Percentiles rank a stretch among this genome's conserved stretches.
These are phyloP conservation scores for Athetis lepigone DNA, from an alignment of 2,888 invertebrate genomes.

Conservation along the genomic window DNA sequence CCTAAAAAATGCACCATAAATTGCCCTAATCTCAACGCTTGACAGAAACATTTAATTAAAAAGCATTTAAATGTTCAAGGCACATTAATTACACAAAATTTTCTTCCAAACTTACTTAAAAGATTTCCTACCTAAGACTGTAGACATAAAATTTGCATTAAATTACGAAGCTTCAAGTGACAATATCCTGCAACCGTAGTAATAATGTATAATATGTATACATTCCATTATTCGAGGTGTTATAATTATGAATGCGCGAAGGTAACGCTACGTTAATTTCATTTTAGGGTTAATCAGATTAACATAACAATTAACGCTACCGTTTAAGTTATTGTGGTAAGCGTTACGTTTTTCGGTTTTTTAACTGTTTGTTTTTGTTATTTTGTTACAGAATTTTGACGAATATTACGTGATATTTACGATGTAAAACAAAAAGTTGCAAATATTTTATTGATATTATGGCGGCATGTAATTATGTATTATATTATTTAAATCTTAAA, in stretches of 20 bases:
- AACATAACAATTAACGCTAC: slow-evolving; percentile 22
- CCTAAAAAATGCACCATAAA: too few species aligned
- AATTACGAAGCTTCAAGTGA: slow-evolving; percentile 12
- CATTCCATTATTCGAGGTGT: slow-evolving; percentile 14
- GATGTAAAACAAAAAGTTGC: too few species aligned
- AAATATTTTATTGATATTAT: too few species aligned
- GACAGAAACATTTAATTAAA: too few species aligned
- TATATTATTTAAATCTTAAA: too few species aligned
- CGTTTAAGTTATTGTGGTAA: not conserved
- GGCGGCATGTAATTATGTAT: too few species aligned
- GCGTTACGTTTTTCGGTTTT: not conserved
- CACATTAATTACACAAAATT: too few species aligned
- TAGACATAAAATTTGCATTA: slow-evolving; percentile 16
- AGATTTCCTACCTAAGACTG: slow-evolving; percentile 1
- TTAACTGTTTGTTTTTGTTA: too few species aligned
- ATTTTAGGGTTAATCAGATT: slow-evolving; percentile 35
- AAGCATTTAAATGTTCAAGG: too few species aligned
- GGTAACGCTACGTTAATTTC: slow-evolving; percentile 30
- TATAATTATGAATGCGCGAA: slow-evolving; percentile 32
- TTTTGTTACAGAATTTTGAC: too few species aligned
- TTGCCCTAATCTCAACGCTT: too few species aligned
- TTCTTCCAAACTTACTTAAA: not conserved
- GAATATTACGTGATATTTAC: too few species aligned
- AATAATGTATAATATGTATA: slow-evolving; percentile 1
- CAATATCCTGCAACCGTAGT: slow-evolving; percentile 14